Conservation (phyloP, 35 echinoderm and acorn worm genomes). For the Antedon bifida region DNA sequence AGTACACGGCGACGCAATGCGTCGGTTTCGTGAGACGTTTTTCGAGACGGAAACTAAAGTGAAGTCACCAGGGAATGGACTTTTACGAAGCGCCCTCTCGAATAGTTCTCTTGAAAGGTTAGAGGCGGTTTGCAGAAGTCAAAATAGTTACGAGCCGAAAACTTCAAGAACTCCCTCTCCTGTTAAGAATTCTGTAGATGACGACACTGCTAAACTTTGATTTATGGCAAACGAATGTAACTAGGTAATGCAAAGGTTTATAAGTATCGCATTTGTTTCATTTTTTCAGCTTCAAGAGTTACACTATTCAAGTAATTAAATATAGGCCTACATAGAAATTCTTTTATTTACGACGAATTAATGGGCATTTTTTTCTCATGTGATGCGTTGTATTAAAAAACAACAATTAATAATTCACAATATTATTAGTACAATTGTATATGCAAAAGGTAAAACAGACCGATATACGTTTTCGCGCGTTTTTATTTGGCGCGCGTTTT, state of each 20-base stretch:
- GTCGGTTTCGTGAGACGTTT: background rate
- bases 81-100: background rate
- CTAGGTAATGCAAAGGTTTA: too few relatives aligned
- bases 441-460: too few relatives aligned
- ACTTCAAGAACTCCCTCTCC: background rate
- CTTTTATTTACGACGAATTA: too few relatives aligned
- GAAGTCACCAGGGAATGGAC: background rate
- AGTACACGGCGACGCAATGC: background rate
- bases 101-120: background rate
- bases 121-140: background rate
- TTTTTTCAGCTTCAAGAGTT: too few relatives aligned
- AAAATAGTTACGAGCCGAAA: background rate
- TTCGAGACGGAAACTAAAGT: background rate
- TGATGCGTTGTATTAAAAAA: too few relatives aligned
- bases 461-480: too few relatives aligned
- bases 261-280: background rate
- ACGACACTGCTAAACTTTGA: background rate
- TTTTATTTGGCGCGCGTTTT: too few relatives aligned
- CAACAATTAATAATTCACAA: too few relatives aligned
- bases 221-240: background rate
- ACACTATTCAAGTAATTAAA: too few relatives aligned
- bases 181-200: background rate
- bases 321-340: too few relatives aligned
- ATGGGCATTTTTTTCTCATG: too few relatives aligned
- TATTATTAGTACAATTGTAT: background rate